phyloP scores from a whole-genome alignment of 2,113 vertebrate genomes.

The Elachura formosa region DNA sequence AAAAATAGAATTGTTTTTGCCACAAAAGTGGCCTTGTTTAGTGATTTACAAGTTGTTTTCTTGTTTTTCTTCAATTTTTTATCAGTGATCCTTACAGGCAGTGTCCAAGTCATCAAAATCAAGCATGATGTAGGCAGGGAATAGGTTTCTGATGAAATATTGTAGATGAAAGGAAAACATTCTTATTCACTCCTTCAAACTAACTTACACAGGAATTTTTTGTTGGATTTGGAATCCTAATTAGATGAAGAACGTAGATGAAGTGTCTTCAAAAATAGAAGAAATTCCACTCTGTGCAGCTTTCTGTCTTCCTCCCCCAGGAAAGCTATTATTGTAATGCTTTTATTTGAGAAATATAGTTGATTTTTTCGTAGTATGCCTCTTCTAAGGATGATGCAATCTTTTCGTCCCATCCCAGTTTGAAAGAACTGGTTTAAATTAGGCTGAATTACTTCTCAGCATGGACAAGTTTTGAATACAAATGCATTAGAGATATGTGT shows the following conservation, averaged over 20 bases:
- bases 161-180: not conserved
- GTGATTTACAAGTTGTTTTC: not conserved
- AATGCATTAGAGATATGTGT: not conserved
- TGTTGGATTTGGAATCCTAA: not conserved
- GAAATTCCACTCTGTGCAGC: not conserved
- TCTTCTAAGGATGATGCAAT: not conserved
- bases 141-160: not conserved
- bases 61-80: not conserved
- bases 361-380: not conserved
- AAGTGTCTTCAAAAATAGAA: not conserved
- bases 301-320: not conserved
- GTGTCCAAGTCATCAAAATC: not conserved
- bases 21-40: not conserved
- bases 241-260: not conserved
- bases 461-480: not conserved
- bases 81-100: not conserved
- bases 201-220: not conserved
- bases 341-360: not conserved
- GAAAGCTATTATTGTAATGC: not conserved
- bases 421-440: slow-evolving; percentile 6
- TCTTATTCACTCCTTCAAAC: not conserved
- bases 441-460: not conserved
- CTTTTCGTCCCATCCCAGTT: not conserved
- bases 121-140: not conserved
- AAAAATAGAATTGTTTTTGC: not conserved